A percentile compares a stretch with the other conserved stretches of the same genome.
Evolutionary conservation across 2,888 invertebrate species (phyloP).

Genomic region (Pachliopta kotzebuea): DNA sequence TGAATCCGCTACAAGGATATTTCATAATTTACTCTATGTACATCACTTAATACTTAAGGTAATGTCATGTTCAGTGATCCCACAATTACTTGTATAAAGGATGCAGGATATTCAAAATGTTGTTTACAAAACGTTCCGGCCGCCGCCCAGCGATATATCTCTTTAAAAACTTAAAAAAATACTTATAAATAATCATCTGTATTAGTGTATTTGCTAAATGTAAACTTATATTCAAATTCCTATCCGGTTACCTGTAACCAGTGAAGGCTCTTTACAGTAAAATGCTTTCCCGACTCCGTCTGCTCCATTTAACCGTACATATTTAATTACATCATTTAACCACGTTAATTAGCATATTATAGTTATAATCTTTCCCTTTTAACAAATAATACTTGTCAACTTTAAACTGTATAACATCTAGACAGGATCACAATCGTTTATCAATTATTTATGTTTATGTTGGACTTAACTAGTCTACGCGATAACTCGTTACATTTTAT

Average conservation of each 20-base stretch:
- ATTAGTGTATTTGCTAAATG: neutral
- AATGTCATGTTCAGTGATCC: slow-evolving; percentile 65
- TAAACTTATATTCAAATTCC: too few relatives aligned
- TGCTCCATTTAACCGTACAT: slow-evolving; percentile 32
- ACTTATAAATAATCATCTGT: slow-evolving; percentile 8
- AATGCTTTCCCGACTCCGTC: neutral
- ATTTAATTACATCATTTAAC: slow-evolving; percentile 37
- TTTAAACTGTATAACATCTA: slow-evolving; percentile 68
- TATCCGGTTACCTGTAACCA: too few relatives aligned
- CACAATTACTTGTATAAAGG: slow-evolving; percentile 62
- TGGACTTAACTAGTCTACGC: slow-evolving; percentile 59
- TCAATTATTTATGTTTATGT: slow-evolving; percentile 52
- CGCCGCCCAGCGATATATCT: neutral
- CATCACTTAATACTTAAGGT: slow-evolving; percentile 55
- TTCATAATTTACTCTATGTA: slow-evolving; percentile 53
- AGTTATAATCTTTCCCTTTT: slow-evolving; percentile 38
- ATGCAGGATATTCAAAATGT: slow-evolving; percentile 32
- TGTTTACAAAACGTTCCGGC: neutral
- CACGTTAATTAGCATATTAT: slow-evolving; percentile 27
- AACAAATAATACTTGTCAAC: slow-evolving; percentile 71
- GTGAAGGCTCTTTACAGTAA: neutral
- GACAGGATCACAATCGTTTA: slow-evolving; percentile 76
- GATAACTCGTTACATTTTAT: slow-evolving; percentile 46
- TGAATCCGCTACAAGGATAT: too few relatives aligned
- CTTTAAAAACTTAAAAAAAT: neutral